phyloP scores from a whole-genome alignment of 2,888 invertebrate genomes.

The Cryptophagus acutangulus region DNA sequence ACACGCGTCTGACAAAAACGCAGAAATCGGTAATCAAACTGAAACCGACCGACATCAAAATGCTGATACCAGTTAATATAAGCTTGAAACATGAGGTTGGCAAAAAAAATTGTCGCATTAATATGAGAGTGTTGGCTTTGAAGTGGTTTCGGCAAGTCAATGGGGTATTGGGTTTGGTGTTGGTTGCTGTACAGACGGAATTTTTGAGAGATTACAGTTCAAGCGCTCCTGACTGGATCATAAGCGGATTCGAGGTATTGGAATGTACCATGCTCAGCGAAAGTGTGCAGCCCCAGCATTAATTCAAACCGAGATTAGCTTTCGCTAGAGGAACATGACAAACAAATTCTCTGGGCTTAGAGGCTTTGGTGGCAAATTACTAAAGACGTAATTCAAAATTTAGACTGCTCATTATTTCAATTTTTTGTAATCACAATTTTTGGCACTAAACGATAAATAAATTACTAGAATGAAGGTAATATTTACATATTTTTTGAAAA shows the following conservation, averaged over 20 bases:
- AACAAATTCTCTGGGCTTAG: too few relatives aligned
- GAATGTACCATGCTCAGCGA: conserved; percentile 38
- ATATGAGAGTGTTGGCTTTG: conserved; percentile 41
- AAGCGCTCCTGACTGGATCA: conserved; percentile 41
- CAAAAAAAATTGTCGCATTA: conserved; percentile 35
- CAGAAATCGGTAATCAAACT: conserved; percentile 42
- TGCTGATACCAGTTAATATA: conserved; percentile 43
- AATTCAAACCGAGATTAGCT: too few relatives aligned
- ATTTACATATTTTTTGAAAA: too few relatives aligned
- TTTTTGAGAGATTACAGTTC: conserved; percentile 41
- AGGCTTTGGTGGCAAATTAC: too few relatives aligned
- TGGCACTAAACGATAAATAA: too few relatives aligned
- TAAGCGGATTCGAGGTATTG: conserved; percentile 40
- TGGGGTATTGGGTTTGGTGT: conserved; percentile 37
- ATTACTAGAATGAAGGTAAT: too few relatives aligned
- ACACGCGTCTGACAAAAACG: conserved; percentile 31
- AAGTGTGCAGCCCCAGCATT: neutral
- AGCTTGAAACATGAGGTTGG: conserved; percentile 25
- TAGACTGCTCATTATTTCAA: too few relatives aligned
- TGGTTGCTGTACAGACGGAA: conserved; percentile 45
- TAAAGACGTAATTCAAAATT: too few relatives aligned
- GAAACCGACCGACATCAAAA: conserved; percentile 44
- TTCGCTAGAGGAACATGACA: too few relatives aligned
- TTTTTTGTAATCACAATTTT: too few relatives aligned
- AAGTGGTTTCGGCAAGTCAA: conserved; percentile 41